Evolutionary conservation across 2,113 vertebrate genomes (phyloP).

Genomic region (Anthoscopus minutus): DNA sequence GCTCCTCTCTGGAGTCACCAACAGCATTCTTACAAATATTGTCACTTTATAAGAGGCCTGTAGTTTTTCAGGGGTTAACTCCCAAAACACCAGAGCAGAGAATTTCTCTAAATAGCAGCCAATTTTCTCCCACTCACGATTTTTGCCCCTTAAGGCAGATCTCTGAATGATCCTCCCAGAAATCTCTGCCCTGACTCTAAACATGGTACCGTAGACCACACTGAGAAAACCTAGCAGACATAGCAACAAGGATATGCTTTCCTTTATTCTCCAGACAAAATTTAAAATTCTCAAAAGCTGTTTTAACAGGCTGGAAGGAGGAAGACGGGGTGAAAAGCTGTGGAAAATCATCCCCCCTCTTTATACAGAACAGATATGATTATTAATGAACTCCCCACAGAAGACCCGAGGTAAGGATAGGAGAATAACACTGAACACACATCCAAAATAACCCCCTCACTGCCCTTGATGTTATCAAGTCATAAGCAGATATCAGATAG

Average conservation of each 20-base stretch:
- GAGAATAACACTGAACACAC: background rate
- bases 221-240: background rate
- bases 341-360: background rate
- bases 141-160: background rate
- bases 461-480: background rate
- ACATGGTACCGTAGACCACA: background rate
- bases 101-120: background rate
- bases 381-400: background rate
- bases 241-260: background rate
- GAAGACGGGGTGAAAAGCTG: background rate
- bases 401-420: rapidly evolving
- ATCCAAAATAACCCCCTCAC: background rate
- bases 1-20: background rate
- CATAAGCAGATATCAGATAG: background rate
- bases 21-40: background rate
- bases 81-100: background rate
- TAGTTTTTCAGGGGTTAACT: background rate
- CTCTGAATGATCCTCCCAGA: background rate
- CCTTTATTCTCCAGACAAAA: background rate
- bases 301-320: background rate
- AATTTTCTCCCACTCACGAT: background rate
- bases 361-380: background rate
- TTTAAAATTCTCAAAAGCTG: background rate
- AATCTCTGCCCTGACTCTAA: background rate
- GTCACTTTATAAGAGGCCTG: no score